These are phyloP conservation scores for Calosoma granatense DNA, from an alignment of 1,140 invertebrate genomes.

Conservation along the genomic window DNA sequence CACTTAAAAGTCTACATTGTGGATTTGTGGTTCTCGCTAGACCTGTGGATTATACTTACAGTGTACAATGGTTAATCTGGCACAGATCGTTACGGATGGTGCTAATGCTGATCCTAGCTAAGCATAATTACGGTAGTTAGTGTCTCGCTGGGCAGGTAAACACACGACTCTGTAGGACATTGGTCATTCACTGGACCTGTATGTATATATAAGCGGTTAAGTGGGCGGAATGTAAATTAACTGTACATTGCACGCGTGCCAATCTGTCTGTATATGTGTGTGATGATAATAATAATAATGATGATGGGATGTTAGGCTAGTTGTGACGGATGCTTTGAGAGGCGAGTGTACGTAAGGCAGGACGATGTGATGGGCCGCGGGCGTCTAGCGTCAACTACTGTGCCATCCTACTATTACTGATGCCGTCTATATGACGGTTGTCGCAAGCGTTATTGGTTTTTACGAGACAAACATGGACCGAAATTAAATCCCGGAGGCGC, in stretches of 20 bases:
- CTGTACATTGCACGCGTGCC: no score
- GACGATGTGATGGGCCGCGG: background rate
- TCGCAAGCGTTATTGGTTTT: slow-evolving; percentile 1
- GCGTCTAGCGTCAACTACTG: background rate
- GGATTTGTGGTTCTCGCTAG: background rate
- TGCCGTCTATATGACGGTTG: background rate
- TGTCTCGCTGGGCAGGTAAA: background rate
- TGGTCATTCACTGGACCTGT: no score
- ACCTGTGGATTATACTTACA: background rate
- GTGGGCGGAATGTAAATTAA: no score
- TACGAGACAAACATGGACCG: slow-evolving; percentile 7
- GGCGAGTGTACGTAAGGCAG: no score
- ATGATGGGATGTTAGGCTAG: no score
- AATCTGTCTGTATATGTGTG: background rate
- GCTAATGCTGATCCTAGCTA: slow-evolving; percentile 1
- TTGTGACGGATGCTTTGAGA: no score
- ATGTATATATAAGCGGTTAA: no score
- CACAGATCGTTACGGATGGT: background rate
- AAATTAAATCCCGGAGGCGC: slow-evolving; percentile 1
- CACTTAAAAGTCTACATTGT: background rate
- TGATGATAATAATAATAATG: no score
- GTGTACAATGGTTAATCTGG: background rate
- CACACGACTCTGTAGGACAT: no score
- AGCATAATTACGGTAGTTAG: slow-evolving; percentile 2
- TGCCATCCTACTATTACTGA: background rate